These are phyloP conservation scores for Sminthurides aquaticus DNA, from an alignment of 2,888 invertebrate genomes.

Conservation along the genomic window DNA sequence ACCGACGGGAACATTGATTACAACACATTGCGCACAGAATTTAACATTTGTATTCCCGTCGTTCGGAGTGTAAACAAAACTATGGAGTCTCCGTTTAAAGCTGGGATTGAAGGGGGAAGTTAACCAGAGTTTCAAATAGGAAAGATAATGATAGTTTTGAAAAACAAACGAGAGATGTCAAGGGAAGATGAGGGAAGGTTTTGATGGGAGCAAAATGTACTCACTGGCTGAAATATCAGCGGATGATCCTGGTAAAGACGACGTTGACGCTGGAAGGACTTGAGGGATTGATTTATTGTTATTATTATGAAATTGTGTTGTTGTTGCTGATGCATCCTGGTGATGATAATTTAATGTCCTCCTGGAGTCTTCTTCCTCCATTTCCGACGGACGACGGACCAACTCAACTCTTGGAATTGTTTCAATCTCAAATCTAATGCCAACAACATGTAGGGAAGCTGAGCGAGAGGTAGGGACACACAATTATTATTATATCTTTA, in stretches of 20 bases:
- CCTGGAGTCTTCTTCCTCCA: conserved; percentile 28
- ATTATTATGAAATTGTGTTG: conserved; percentile 14
- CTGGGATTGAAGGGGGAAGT: no score
- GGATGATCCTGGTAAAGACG: conserved; percentile 24
- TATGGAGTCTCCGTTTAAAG: no score
- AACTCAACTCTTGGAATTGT: not conserved
- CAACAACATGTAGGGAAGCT: not conserved
- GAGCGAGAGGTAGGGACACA: not conserved
- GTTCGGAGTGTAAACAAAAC: no score
- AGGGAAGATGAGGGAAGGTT: no score
- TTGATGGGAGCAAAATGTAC: no score
- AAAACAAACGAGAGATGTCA: no score
- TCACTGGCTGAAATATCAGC: conserved; percentile 22
- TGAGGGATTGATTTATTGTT: conserved; percentile 17
- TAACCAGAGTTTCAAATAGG: no score
- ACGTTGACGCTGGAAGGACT: conserved; percentile 8
- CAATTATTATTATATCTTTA: not conserved
- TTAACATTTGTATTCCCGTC: no score
- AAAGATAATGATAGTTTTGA: no score
- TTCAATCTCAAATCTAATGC: not conserved
- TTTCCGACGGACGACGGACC: conserved; percentile 20
- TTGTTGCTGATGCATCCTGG: conserved; percentile 18
- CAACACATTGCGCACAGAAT: no score
- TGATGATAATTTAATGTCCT: conserved; percentile 21
- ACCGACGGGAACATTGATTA: no score